A percentile compares a stretch with the other conserved stretches of the same genome.
These are phyloP conservation scores for Macrotis lagotis DNA, from an alignment of 2,113 vertebrate genomes.

Conservation along the genomic window DNA sequence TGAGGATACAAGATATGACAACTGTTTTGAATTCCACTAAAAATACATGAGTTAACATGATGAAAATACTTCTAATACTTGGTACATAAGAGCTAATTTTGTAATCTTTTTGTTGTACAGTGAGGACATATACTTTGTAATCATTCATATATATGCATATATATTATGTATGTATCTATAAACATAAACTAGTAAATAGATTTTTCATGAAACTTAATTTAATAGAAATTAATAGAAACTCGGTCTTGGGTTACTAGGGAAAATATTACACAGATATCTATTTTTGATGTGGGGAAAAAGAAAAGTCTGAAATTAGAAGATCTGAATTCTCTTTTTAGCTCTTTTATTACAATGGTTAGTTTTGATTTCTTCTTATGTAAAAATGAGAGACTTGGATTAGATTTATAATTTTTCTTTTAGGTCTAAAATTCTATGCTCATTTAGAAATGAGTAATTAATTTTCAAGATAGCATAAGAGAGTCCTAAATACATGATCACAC, in stretches of 20 bases:
- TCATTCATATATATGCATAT: neutral
- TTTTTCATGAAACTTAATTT: constrained; percentile 59
- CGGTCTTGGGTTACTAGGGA: constrained; percentile 1
- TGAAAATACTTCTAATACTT: neutral
- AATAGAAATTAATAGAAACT: constrained; percentile 38
- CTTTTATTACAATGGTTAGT: neutral
- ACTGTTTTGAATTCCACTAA: constrained; percentile 44
- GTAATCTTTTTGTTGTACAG: neutral
- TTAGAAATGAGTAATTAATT: constrained; percentile 3
- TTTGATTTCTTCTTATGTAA: neutral
- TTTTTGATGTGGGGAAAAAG: neutral
- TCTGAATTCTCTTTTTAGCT: neutral
- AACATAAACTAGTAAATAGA: constrained; percentile 31
- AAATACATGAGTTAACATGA: constrained; percentile 44
- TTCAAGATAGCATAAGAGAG: neutral
- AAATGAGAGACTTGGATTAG: neutral
- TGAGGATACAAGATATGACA: constrained; percentile 12
- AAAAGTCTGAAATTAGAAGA: neutral
- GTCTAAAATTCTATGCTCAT: neutral
- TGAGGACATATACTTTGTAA: neutral
- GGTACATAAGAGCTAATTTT: constrained; percentile 17
- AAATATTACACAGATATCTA: constrained; percentile 43
- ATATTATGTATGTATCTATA: neutral
- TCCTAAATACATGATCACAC: constrained; percentile 34
- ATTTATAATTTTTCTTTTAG: neutral